Evolutionary conservation across 2,797 vertebrate species (phyloP), one percentile per base, ranked within the genome.

Genomic region (Sebastes hubbsi): DNA sequence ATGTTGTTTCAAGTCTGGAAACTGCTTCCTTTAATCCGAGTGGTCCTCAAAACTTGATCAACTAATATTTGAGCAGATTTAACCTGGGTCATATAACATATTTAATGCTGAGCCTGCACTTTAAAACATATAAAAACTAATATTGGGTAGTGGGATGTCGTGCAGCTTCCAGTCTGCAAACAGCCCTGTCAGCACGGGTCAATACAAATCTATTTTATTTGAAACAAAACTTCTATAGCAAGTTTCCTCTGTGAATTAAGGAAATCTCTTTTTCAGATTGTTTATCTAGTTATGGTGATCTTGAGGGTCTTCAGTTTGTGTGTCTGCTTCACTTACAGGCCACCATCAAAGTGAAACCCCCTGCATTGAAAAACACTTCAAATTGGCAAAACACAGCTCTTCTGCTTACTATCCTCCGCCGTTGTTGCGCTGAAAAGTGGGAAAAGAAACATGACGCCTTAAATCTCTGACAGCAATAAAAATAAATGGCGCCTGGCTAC

Each of bases 401-500:
- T 54, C 72, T 59, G 62, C 84, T 73, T 25, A 22, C 77, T 20
- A 5, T 56, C 62, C 76, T 72, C 70, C 71, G 59, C 79, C 79
- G 65, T 38, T 81, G 83, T 84, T 86, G 70, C 78, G 82, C 68
- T 29, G 58, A 68, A 70, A 82, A 84, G 73, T 81, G 93, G 93
- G 93, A 95, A 96, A 58, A 58, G 66, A 95, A 94, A 88, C 92
- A 93, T 74, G 78, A 88, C 92, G 94, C 96, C 96, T 96, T 94
- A 95, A 94, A 95, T 94, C 91, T 95, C 94, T 95, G 96, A 97
- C 96, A 96, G 97, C 96, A 96, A 97, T 95, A 94, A 95, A 97
- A 96, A 97, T 94, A 96, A 96, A 97, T 95, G 95, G 95, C 91
- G 96, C 88, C 95, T 95, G 94, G 95, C 93, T 91, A 92, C 54